Evolutionary conservation across 2,113 vertebrate genomes (phyloP), one percentile per base, ranked within the genome.

Genomic region (Poicephalus meyeri): DNA sequence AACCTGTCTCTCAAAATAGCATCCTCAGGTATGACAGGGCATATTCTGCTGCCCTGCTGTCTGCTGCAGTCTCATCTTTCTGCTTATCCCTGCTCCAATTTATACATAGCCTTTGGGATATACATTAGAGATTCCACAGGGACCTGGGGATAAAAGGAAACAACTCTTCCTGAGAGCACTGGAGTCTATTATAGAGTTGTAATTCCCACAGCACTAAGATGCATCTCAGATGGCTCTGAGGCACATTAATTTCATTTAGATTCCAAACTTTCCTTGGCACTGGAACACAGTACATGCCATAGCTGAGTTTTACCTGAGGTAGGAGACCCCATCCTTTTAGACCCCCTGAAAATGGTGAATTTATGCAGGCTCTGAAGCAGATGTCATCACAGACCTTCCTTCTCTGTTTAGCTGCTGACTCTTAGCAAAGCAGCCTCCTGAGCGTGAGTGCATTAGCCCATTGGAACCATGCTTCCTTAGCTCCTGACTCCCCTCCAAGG

Each of bases 1-100:
- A 93, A 81, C 83, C 88, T 94, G 92, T 61, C 83, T 95, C 95
- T 93, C 82, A 94, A 86, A 95, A 92, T 93, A 92, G 80, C 88
- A 93, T 92, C 89, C 70, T 89, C 77, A 95, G 96, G 96, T 95
- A 89, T 63, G 78, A 61, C 70, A 61, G 55, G 66, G 76, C n/a
- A 68, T 41, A 46, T 63, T 81, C 65, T 69, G n/a, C 90, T 91
- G 66, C 68, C 71, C 41, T 77, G 71, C 86, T 93, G 91, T 86
- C 88, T 96, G 92, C 91, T 68, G 61, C 84, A 94, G 50, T 84
- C n/a, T 79, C 26, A 66, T 91, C 79, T 88, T 91, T 86, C n/a
- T 92, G 44, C 47, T 78, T 86, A 23, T n/a, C 25, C 15, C 25
- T 94, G 33, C 72, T 83, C 50, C 61, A 50, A 1, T 80, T 79